Base-by-base conservation (phyloP, 1,140 invertebrate species). In the Leptinotarsa undecemlineata region DNA sequence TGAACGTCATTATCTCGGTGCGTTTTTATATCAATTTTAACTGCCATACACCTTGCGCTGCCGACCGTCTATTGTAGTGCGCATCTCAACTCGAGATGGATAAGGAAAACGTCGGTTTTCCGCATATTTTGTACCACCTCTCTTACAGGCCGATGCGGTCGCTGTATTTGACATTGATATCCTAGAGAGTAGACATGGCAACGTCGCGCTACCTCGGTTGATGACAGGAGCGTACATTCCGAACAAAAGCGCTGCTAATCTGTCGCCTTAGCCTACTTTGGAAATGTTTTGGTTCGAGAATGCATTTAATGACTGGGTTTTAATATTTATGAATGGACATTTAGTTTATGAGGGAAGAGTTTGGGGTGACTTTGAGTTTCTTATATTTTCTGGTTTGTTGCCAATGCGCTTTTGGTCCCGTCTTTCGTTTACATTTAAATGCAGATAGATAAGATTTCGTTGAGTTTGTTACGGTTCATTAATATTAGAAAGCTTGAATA, bases 211-310 rank as follows among this genome's bases (percentile, higher is more conserved):
- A 23, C 62, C 71, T 64, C 68, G 74, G 66, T 73, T 78, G 75
- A 75, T 78, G 76, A 78, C 77, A 77, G 74, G 76, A 73, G 72
- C 19, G 78, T 80, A 80, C 77, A 80, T 64, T 79, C 74, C 57
- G 48, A 68, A 69, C 64, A 77, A 68, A 80, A 79, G 73, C 72
- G 76, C 78, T 72, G 75, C 74, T 77, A 68, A 77, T 77, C 64
- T 67, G 42, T 26, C 64, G 72, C 20, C 72, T 66, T 60, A 68
- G 66, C 72, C 64, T 68, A 62, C 66, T 73, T 68, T 4, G 57
- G 51, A 73, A 57, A 57, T 57, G 51, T 57, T 57, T 57, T 57
- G 51, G n/a, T 57, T 17, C 17, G n/a, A 57, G 51, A 57, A 57
- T 57, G 51, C 51, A 57, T 15, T 57, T 57, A n/a, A 57, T 57